Percentiles rank a stretch among this genome's conserved stretches.
Conservation (phyloP, 2,888 invertebrate species). For the Atrina japonica region DNA sequence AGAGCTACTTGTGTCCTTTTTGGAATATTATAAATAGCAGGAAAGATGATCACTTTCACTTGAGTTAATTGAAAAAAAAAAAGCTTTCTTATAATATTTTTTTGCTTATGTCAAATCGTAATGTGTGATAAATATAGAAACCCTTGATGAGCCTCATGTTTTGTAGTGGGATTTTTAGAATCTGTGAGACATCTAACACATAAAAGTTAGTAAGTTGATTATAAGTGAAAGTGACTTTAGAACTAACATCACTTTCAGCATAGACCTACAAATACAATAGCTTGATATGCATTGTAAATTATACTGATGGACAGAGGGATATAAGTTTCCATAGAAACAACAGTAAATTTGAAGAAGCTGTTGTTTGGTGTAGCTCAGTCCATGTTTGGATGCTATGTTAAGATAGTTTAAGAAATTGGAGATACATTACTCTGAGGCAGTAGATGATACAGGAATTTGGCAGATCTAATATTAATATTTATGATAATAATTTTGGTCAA, state of each 20-base stretch:
- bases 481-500: constrained; percentile 33
- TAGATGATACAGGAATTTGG: constrained; percentile 36
- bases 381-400: constrained; percentile 28
- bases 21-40: no score
- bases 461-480: constrained; percentile 37
- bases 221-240: constrained; percentile 40
- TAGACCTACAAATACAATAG: constrained; percentile 40
- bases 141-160: not conserved
- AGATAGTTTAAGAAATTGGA: constrained; percentile 41
- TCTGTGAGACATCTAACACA: constrained; percentile 12
- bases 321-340: constrained; percentile 42
- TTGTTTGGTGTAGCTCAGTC: constrained; percentile 14
- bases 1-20: no score
- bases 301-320: constrained; percentile 40
- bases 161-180: constrained; percentile 19
- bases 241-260: constrained; percentile 32
- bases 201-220: constrained; percentile 30
- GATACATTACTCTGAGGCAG: constrained; percentile 19
- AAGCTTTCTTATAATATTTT: no score
- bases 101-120: no score
- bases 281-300: constrained; percentile 44
- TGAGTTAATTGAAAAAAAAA: no score
- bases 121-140: no score
- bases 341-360: constrained; percentile 37
- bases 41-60: no score